Evolutionary conservation across 92 coral and sea anemone species (phyloP).

Genomic region (Zoanthus sansibaricus): DNA sequence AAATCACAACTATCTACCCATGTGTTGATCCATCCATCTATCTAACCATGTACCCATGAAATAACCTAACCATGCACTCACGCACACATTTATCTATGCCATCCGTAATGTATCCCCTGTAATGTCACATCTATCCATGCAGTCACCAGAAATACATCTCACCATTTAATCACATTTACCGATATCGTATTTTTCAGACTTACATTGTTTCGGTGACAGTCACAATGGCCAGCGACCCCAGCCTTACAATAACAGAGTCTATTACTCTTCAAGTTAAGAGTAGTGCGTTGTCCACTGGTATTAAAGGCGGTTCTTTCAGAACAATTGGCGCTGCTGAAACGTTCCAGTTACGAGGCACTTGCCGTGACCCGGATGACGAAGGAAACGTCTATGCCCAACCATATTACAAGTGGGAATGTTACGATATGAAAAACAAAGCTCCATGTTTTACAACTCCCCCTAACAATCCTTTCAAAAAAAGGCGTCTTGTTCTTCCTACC

Average conservation of each 20-base stretch:
- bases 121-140: no score
- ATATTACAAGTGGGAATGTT: slow-evolving; percentile 74
- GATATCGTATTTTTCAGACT: slow-evolving; percentile 39
- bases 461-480: slow-evolving; percentile 6
- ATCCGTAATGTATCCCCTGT: no score
- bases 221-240: slow-evolving; percentile 65
- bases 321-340: slow-evolving; percentile 53
- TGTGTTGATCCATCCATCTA: no score
- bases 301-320: slow-evolving; percentile 54
- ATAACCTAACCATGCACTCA: no score
- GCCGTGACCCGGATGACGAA: slow-evolving; percentile 71
- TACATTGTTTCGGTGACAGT: slow-evolving; percentile 76
- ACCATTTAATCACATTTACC: no score
- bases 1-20: no score
- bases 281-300: slow-evolving; percentile 56
- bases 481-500: slow-evolving; percentile 61
- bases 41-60: no score
- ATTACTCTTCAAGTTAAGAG: slow-evolving; percentile 59
- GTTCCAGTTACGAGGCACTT: slow-evolving; percentile 52
- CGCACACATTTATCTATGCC: no score
- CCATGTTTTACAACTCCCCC: slow-evolving; percentile 76
- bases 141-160: no score
- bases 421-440: slow-evolving; percentile 7
- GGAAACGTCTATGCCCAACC: slow-evolving; percentile 17
- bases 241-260: slow-evolving; percentile 48